Percentiles rank a stretch among this genome's conserved stretches.
Conservation (phyloP, 2,113 vertebrate genomes). For the Cranoglanis bouderius region DNA sequence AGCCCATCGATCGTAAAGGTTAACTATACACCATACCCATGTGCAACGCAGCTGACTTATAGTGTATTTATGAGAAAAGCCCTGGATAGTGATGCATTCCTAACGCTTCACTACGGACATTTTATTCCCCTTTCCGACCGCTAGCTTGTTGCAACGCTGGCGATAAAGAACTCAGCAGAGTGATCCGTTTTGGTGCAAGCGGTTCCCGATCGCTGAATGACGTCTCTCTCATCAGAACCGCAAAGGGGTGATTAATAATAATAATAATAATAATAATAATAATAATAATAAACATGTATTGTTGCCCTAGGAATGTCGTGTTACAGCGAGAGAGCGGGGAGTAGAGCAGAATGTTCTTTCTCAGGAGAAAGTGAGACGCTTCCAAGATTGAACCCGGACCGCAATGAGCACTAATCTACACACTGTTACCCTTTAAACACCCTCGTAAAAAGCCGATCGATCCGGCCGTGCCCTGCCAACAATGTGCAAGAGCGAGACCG, state of each 20-base stretch:
- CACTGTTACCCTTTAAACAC: constrained; percentile 54
- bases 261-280: too few relatives aligned
- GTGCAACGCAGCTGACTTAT: neutral
- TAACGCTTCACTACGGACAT: neutral
- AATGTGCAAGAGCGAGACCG: neutral
- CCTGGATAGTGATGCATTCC: neutral
- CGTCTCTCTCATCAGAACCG: neutral
- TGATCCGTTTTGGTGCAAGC: neutral
- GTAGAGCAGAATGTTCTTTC: constrained; percentile 20
- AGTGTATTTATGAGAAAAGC: neutral
- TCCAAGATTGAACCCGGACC: constrained; percentile 36
- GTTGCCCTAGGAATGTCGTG: neutral
- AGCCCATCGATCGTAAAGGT: constrained; percentile 14
- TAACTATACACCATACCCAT: constrained; percentile 2
- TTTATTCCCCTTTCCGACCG: neutral
- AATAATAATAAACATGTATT: neutral
- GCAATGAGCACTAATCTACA: constrained; percentile 33
- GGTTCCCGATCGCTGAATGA: neutral
- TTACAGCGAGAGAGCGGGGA: neutral
- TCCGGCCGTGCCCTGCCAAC: neutral
- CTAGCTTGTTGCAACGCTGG: neutral
- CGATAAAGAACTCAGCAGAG: neutral
- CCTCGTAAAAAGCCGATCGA: constrained; percentile 19
- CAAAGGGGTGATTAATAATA: neutral
- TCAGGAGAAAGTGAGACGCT: constrained; percentile 45